Base-by-base conservation (phyloP, 1,140 invertebrate species). In the Drosophila navojoa region DNA sequence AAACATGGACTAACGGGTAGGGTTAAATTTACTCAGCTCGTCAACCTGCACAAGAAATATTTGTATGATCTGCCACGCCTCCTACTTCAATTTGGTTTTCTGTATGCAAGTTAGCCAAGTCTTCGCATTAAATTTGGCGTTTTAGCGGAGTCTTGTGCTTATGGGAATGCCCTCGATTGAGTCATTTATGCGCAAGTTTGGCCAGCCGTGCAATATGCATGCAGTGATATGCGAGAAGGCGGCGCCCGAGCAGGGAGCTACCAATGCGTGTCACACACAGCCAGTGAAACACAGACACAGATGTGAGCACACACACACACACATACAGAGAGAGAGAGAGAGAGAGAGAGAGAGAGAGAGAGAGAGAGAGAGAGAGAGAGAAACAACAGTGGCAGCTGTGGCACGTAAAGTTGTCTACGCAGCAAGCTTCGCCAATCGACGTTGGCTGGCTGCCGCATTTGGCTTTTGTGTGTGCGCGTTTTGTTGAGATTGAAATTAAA, bases 401-500 rank as follows among this genome's bases (percentile, higher is more conserved):
- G 64, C 76, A 60, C 57, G 71, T 77, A 67, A 86, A 76, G 82
- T 76, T 86, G 81, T 73, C 81, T 81, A 81, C 82, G 82, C 79
- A 86, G 82, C 82, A 77, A 74, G 57, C 64, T 54, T 50, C 57
- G 16, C 19, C 53, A 45, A 35, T 50, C 44, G 19, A 42, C 69
- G 15, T 25, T 38, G 45, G 71, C 45, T 45, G 68, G 32, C 59
- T 47, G 61, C 58, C 70, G 53, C 68, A 71, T 70, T 72, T 72
- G 66, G 74, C 81, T 69, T 82, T 85, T 81, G 77, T 45, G n/a
- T 45, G 42, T 82, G 62, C 60, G 35, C 55, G 47, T 38, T 73
- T 78, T 78, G 62, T 72, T 71, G 66, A 79, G 82, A 89, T 87
- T 87, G 69, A 89, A 87, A 87, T 89, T 79, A 87, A 89, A 87